These are phyloP conservation scores for Hoplodrina ambigua DNA, from an alignment of 2,888 invertebrate genomes.

Conservation along the genomic window DNA sequence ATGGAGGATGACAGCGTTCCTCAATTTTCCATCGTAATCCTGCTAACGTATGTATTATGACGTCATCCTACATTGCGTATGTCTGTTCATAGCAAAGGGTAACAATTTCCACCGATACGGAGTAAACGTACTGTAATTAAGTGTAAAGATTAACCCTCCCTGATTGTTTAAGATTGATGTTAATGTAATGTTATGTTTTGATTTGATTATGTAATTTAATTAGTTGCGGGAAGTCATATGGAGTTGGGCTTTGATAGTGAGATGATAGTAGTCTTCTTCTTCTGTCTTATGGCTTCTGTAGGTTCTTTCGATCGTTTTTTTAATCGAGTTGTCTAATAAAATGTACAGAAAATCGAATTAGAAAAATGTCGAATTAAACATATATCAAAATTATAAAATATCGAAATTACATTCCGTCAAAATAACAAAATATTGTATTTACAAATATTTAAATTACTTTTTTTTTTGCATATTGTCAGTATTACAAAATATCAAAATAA, in stretches of 20 bases:
- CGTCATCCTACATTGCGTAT: slow-evolving; percentile 9
- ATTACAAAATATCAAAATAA: no score
- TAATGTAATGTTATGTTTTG: slow-evolving; percentile 20
- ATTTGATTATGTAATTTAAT: slow-evolving; percentile 33
- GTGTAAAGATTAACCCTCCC: slow-evolving; percentile 30
- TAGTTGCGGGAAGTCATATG: background rate
- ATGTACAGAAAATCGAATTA: no score
- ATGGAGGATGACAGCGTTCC: slow-evolving; percentile 22
- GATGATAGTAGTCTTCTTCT: background rate
- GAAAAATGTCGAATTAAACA: no score
- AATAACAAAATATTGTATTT: no score
- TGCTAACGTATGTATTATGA: slow-evolving; percentile 14
- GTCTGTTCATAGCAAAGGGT: slow-evolving; percentile 15
- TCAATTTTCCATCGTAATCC: slow-evolving; percentile 38
- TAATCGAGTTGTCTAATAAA: no score
- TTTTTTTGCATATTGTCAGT: no score
- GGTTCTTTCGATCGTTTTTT: no score
- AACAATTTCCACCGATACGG: slow-evolving; percentile 38
- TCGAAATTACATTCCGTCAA: no score
- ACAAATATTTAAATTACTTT: no score
- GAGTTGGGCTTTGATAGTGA: background rate
- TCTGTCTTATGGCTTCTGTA: no score
- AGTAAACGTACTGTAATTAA: slow-evolving; percentile 34
- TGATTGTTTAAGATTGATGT: slow-evolving; percentile 26
- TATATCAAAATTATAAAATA: no score